phyloP scores from a whole-genome alignment of 2,113 vertebrate species.

The Cephalopterus ornatus region DNA sequence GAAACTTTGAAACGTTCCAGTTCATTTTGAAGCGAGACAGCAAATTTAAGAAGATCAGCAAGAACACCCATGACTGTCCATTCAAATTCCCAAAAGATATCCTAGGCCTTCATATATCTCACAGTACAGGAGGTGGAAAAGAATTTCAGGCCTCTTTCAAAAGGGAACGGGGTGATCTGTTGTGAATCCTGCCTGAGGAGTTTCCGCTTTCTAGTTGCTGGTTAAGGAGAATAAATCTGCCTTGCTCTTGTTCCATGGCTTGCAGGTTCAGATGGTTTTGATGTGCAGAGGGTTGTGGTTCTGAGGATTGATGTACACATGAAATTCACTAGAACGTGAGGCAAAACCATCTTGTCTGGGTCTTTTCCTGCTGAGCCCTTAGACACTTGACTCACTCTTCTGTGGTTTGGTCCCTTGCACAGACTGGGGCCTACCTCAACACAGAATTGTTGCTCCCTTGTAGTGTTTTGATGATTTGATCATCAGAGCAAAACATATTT shows the following conservation, averaged over 20 bases:
- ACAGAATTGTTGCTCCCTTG: neutral
- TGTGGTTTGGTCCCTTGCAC: neutral
- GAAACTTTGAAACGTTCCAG: neutral
- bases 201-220: neutral
- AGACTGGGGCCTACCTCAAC: neutral
- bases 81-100: neutral
- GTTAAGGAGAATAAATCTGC: fast-evolving
- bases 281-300: neutral
- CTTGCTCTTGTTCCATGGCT: neutral
- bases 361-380: neutral
- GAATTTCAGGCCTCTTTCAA: neutral
- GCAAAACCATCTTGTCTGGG: neutral
- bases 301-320: neutral
- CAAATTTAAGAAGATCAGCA: neutral
- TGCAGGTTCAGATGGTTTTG: neutral
- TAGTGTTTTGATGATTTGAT: neutral
- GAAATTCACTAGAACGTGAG: neutral
- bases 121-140: neutral
- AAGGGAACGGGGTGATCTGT: neutral
- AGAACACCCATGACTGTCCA: neutral
- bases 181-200: neutral
- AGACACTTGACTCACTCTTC: neutral
- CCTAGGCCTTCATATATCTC: neutral
- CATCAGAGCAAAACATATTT: neutral
- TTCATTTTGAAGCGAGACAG: neutral